Base-by-base conservation (phyloP, 1,140 invertebrate species). In the Rhopalosiphum maidis region DNA sequence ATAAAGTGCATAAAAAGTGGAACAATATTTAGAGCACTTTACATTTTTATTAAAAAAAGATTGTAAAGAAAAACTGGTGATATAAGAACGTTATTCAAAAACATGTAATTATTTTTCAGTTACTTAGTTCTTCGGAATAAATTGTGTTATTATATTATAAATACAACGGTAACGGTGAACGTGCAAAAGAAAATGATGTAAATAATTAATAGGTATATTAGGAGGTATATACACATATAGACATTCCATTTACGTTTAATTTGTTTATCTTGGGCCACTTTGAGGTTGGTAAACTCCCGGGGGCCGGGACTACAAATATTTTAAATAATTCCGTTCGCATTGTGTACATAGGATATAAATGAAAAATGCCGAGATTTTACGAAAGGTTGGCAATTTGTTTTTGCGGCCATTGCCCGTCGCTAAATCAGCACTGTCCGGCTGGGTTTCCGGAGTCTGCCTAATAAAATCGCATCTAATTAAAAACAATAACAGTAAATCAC, bases 391-490 rank as follows among this genome's bases (percentile, higher is more conserved):
- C 60, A 41, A 91, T 91, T 91, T 91, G 90, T 77, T 91, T 91
- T 82, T 22, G 41, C 41, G 41, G 41, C 9, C 35, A 46, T 55
- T 60, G 37, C 54, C 41, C 30, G 41, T 46, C 85, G 41, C 25
- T 86, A 43, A 91, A 77, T 77, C 41, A 77, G 51, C 41, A 77
- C 90, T 35, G 55, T 37, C 37, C 60, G 41, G 37, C 68, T 23
- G 37, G 90, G 60, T 91, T 43, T 77, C 37, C 55, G 60, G 90
- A 46, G 35, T 43, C 23, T 11, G 85, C 37, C 60, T 91, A 77
- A 91, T 60, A 55, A 54, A 90, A 90, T 82, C 23, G 60, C 55
- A 91, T 91, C 18, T 91, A 91, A 91, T 91, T 77, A 91, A 91
- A 91, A 91, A 91, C 55, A 43, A 77, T 91, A 43, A 68, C 41